Conservation (phyloP, 92 coral and sea anemone species). For the Metridium senile region DNA sequence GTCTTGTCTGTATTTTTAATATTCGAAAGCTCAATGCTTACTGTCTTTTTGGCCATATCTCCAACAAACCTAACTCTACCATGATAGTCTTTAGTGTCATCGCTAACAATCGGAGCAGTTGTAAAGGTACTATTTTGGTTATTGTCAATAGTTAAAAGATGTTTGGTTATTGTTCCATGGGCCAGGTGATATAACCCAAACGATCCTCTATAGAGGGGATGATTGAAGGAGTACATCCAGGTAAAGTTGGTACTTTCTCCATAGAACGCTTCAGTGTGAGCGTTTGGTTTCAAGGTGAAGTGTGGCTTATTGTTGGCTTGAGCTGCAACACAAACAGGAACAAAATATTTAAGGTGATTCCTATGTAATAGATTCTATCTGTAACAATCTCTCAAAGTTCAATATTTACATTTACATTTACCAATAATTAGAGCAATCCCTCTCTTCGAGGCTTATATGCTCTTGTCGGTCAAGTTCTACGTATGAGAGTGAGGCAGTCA, state of each 20-base stretch:
- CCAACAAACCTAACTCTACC: constrained; percentile 44
- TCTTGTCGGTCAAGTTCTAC: no score
- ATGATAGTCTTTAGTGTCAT: neutral
- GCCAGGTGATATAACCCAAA: constrained; percentile 33
- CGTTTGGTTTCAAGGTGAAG: constrained; percentile 18
- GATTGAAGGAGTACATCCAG: constrained; percentile 30
- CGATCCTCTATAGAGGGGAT: constrained; percentile 10
- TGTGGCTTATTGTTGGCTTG: constrained; percentile 43
- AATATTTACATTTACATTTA: no score
- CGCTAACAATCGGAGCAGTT: neutral
- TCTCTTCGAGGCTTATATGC: no score
- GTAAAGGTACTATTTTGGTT: neutral
- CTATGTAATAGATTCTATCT: neutral
- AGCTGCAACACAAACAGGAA: neutral
- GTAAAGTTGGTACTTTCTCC: constrained; percentile 43
- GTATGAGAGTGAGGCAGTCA: no score
- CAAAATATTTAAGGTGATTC: neutral
- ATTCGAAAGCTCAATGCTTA: constrained; percentile 39
- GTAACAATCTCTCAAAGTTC: no score
- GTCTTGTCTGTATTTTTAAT: neutral
- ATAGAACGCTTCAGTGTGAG: constrained; percentile 9
- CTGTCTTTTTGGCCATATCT: constrained; percentile 4
- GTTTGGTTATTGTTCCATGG: neutral
- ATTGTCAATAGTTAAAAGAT: constrained; percentile 14
- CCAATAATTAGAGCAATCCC: no score